These are phyloP conservation scores for Sternarchorhynchus goeldii DNA, from an alignment of 2,797 vertebrate species.

Conservation along the genomic window DNA sequence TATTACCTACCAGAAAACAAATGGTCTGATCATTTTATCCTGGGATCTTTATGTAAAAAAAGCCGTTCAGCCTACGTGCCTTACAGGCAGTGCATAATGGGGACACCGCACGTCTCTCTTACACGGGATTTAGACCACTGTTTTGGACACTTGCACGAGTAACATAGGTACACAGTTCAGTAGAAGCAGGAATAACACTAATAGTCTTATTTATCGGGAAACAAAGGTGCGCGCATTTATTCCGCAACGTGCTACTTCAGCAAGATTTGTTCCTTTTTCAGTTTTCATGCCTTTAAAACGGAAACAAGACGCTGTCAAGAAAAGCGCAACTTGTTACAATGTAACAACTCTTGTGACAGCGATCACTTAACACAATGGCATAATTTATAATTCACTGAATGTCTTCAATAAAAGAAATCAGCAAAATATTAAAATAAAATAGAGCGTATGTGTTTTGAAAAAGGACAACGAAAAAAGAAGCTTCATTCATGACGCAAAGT, in stretches of 20 bases:
- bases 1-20: not conserved
- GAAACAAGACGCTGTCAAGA: not conserved
- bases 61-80: constrained; percentile 47
- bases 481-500: no score
- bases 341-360: not conserved
- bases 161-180: no score
- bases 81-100: constrained; percentile 23
- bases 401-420: no score
- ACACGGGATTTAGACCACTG: not conserved
- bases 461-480: no score
- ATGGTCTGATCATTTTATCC: not conserved
- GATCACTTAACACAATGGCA: no score
- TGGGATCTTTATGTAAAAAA: not conserved
- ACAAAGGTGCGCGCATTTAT: not conserved
- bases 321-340: constrained; percentile 4
- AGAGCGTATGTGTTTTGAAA: no score
- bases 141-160: not conserved
- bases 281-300: not conserved
- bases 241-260: not conserved
- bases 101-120: constrained; percentile 15
- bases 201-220: no score
- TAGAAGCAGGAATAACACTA: no score
- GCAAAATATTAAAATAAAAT: no score
- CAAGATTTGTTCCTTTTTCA: not conserved
- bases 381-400: not conserved